A percentile compares a stretch with the other conserved stretches of the same genome.
Conservation (phyloP, 2,113 vertebrate species). For the Eulemur macaco region DNA sequence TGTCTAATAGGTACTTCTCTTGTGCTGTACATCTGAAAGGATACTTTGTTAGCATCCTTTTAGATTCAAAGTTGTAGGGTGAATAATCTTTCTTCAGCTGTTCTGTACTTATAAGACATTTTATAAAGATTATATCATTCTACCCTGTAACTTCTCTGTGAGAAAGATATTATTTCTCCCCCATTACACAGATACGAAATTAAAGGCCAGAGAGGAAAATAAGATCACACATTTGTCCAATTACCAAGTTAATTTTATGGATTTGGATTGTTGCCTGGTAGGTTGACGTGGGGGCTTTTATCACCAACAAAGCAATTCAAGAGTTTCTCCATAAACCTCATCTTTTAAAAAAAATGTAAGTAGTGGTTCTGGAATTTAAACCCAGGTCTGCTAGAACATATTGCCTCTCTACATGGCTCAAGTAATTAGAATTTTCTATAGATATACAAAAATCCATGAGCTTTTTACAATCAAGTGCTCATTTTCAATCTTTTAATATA, state of each 20-base stretch:
- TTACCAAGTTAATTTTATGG: background rate
- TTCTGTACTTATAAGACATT: background rate
- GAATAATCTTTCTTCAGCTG: background rate
- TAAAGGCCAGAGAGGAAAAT: conserved; percentile 22
- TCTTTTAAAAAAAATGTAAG: background rate
- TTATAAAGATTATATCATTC: background rate
- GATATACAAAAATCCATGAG: background rate
- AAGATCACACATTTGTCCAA: background rate
- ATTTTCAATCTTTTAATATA: background rate
- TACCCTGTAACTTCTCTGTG: background rate
- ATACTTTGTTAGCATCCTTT: background rate
- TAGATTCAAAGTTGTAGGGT: background rate
- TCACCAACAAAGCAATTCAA: background rate
- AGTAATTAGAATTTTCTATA: background rate
- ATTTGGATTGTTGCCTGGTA: background rate
- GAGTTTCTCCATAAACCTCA: background rate
- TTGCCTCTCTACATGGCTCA: background rate
- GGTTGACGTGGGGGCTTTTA: background rate
- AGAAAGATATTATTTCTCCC: background rate
- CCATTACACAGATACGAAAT: background rate
- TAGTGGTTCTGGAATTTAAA: background rate
- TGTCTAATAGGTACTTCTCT: background rate
- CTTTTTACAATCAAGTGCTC: background rate
- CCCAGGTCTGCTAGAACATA: background rate
- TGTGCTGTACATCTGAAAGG: background rate